Percentiles rank a stretch among this genome's conserved stretches.
Evolutionary conservation across 2,797 vertebrate genomes (phyloP).

Genomic region (Gephyroberyx darwinii): DNA sequence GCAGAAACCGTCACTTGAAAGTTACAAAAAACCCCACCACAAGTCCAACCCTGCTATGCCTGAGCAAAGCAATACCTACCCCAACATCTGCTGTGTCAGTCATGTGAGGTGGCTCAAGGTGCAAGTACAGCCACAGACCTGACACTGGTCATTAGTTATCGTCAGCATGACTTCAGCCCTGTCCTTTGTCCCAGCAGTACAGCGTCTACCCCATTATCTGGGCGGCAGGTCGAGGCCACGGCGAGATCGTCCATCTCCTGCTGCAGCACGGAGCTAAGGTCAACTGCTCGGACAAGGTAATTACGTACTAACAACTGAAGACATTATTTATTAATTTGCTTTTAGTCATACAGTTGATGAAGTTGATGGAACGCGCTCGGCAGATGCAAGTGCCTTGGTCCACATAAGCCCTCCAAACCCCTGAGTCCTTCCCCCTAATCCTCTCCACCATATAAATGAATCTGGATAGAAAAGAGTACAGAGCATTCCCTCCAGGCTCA

Average conservation of each 20-base stretch:
- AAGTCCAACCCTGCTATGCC: neutral
- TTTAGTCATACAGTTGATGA: conserved; percentile 34
- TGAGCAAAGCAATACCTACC: neutral
- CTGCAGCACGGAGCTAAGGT: conserved; percentile 93
- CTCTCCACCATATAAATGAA: conserved; percentile 9
- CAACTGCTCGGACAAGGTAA: conserved; percentile 99
- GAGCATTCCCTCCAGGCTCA: neutral
- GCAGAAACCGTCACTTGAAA: neutral
- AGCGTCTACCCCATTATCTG: conserved; percentile 98
- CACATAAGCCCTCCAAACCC: neutral
- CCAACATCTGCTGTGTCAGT: conserved; percentile 32
- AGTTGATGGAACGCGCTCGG: neutral
- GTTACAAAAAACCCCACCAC: neutral
- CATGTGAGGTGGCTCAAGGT: conserved; percentile 25
- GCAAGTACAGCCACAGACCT: conserved; percentile 11
- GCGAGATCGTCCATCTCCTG: conserved; percentile 92
- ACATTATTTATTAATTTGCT: conserved; percentile 26
- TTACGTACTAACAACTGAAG: conserved; percentile 46
- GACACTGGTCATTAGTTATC: conserved; percentile 54
- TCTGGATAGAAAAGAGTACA: neutral
- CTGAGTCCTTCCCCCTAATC: neutral
- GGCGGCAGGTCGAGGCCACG: conserved; percentile 96
- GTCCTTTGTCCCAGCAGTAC: conserved; percentile 86
- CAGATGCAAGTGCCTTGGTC: neutral
- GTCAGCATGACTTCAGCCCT: conserved; percentile 50